Percentiles rank a stretch among this genome's conserved stretches.
Evolutionary conservation across 2,888 invertebrate species (phyloP).

Genomic region (Drosophila greeni): DNA sequence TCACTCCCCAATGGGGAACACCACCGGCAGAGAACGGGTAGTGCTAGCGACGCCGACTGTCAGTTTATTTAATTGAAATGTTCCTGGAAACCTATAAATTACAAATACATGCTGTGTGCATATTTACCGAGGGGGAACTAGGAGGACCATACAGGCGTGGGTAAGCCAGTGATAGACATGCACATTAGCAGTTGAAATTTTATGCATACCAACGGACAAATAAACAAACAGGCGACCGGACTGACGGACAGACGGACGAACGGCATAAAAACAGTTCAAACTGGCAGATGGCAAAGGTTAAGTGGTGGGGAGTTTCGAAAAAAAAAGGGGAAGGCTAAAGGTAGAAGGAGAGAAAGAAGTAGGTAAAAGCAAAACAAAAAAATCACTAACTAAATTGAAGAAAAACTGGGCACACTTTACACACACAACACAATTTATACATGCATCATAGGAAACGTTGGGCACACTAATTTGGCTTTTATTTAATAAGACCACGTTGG

Average conservation of each 20-base stretch:
- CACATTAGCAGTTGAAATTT: constrained; percentile 59
- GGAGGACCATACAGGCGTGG: neutral
- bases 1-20: constrained; percentile 9
- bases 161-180: constrained; percentile 33
- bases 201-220: constrained; percentile 55
- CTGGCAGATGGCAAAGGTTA: constrained; percentile 23
- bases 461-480: neutral
- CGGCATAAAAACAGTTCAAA: constrained; percentile 23
- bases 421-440: too few species aligned
- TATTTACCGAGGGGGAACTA: constrained; percentile 22
- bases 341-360: neutral
- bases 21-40: neutral
- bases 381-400: neutral
- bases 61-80: constrained; percentile 72
- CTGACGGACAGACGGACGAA: neutral
- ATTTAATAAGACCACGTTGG: too few species aligned
- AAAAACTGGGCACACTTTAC: neutral
- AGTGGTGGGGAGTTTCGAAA: constrained; percentile 25
- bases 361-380: neutral
- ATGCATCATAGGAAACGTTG: neutral
- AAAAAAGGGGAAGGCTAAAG: neutral
- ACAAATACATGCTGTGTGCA: constrained; percentile 56
- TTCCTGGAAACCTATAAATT: constrained; percentile 67
- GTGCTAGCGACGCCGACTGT: constrained; percentile 52
- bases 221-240: constrained; percentile 45